Evolutionary conservation across 2,113 vertebrate genomes (phyloP), one percentile per base, ranked within the genome.

Genomic region (Heptranchias perlo): DNA sequence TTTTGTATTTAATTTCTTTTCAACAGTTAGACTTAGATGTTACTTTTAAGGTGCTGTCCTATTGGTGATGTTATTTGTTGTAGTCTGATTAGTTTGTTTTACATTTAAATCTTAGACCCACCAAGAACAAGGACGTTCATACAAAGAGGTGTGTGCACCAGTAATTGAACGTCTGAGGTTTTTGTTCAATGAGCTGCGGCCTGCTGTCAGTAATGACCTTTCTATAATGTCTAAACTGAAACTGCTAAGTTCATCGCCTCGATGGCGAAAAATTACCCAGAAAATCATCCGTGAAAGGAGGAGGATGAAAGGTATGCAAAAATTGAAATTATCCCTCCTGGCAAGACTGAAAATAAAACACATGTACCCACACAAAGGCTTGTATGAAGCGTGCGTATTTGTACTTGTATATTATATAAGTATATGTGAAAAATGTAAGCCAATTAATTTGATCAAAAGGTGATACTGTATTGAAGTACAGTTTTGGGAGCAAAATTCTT

Each of bases 111-210:
- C 96, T 47, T 96, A 99, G 99, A 99, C 99, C 0, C 99, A 99
- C 97, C 99, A 99, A 96, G 99, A 99, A 65, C 99, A 99, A 97
- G 99, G 99, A 0, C 99, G 99, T 96, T 99, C 99, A 54, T 99
- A 99, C 94, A 99, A 99, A 96, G 99, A 99, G 97, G 99, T 99
- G 44, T 99, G 99, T 7, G 99, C 99, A 62, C 99, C 99, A 8
- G 99, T 99, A 94, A 99, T 99, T 13, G 99, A 99, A 96, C 98
- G 99, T 35, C 97, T 99, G 96, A 97, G 99, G 44, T 99, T 99
- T 97, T 97, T 99, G 62, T 99, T 99, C 96, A 99, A 99, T 96
- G 99, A 99, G 96, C 96, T 99, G 87, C 98, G 99, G 78, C 99
- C 99, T 16, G 99, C 99, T 0, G 99, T 99, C 16, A 99, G 99